These are phyloP conservation scores for Agrochola circellaris DNA, from an alignment of 2,888 invertebrate genomes.

Conservation along the genomic window DNA sequence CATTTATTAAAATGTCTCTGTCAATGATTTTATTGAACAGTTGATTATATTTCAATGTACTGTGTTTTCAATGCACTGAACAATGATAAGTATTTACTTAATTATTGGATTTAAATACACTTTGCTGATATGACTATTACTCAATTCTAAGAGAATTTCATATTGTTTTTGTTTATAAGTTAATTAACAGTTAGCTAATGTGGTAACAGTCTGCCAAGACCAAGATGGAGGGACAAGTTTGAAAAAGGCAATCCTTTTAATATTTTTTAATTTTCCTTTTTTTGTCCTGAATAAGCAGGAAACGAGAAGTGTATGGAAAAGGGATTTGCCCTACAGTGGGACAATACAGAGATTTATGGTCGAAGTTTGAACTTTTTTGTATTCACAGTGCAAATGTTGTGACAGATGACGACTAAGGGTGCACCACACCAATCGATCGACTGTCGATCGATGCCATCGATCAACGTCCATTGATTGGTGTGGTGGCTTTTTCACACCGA, in stretches of 20 bases:
- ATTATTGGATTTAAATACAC: slow-evolving; percentile 10
- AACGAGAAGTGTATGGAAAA: neutral
- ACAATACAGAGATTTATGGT: neutral
- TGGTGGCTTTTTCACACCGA: too few relatives aligned
- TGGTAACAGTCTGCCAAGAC: neutral
- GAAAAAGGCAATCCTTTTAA: too few relatives aligned
- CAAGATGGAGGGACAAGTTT: too few relatives aligned
- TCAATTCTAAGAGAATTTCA: neutral
- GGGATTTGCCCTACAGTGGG: too few relatives aligned
- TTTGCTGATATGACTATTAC: neutral
- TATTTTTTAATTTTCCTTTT: too few relatives aligned
- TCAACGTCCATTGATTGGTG: too few relatives aligned
- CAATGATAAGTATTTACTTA: slow-evolving; percentile 8
- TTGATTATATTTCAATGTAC: slow-evolving; percentile 8
- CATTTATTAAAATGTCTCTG: slow-evolving; percentile 5
- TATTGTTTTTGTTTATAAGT: neutral
- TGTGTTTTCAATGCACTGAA: too few relatives aligned
- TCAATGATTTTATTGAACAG: slow-evolving; percentile 13
- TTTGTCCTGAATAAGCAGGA: too few relatives aligned
- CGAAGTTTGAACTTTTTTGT: neutral
- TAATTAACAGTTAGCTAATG: neutral
- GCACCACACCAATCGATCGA: too few relatives aligned
- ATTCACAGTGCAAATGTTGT: neutral
- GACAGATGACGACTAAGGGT: too few relatives aligned
- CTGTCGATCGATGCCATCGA: too few relatives aligned